Conservation (phyloP, 2,888 invertebrate genomes). For the Cantharis rufa region DNA sequence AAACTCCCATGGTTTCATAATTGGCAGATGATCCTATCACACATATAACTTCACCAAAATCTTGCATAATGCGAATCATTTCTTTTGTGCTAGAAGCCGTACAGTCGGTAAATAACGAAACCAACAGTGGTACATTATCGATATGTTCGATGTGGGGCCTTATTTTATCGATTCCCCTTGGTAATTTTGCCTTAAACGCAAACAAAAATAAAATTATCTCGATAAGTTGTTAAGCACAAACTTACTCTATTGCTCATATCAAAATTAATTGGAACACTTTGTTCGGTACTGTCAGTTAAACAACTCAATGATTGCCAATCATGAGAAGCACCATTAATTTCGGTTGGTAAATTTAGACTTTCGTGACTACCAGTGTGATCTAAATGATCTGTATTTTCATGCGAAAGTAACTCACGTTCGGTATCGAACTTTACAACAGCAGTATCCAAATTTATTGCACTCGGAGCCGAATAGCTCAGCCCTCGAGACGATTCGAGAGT, state of each 20-base stretch:
- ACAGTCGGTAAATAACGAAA: slow-evolving; percentile 97
- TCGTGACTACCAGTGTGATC: slow-evolving; percentile 55
- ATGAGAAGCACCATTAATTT: slow-evolving; percentile 55
- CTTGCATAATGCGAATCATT: slow-evolving; percentile 95
- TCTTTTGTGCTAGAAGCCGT: slow-evolving; percentile 86
- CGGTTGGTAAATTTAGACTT: slow-evolving; percentile 55
- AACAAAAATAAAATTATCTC: background rate
- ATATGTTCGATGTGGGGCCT: slow-evolving; percentile 93
- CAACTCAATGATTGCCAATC: slow-evolving; percentile 84
- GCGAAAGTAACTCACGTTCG: slow-evolving; percentile 59
- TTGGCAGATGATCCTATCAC: slow-evolving; percentile 92
- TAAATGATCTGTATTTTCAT: slow-evolving; percentile 28
- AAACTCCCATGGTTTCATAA: slow-evolving; percentile 87
- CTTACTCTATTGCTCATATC: slow-evolving; percentile 88
- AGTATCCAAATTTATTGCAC: slow-evolving; percentile 79
- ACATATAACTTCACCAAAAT: slow-evolving; percentile 94
- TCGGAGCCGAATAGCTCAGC: slow-evolving; percentile 84
- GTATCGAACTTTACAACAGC: slow-evolving; percentile 72
- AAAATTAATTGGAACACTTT: slow-evolving; percentile 88
- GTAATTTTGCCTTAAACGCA: slow-evolving; percentile 79
- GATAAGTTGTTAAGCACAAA: slow-evolving; percentile 6
- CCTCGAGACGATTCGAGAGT: slow-evolving; percentile 73
- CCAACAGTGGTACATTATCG: slow-evolving; percentile 96
- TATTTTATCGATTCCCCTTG: slow-evolving; percentile 95
- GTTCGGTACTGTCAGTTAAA: slow-evolving; percentile 87